Percentiles rank a stretch among this genome's conserved stretches.
Conservation (phyloP, 2,113 vertebrate genomes). For the Epinephelus fuscoguttatus region DNA sequence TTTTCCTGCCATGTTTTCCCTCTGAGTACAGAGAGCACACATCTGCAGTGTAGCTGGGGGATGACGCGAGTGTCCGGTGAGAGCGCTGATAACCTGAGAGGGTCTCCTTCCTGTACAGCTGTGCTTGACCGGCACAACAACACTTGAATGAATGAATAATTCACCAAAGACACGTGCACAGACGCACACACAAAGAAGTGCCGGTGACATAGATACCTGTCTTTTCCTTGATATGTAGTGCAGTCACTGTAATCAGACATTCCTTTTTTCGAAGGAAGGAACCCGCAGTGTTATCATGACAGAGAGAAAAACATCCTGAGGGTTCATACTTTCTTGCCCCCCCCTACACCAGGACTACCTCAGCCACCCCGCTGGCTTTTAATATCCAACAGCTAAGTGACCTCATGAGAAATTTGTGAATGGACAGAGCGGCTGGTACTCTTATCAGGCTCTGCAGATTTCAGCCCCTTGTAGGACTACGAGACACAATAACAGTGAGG, state of each 20-base stretch:
- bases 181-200: conserved; percentile 19
- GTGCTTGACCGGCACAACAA: conserved; percentile 72
- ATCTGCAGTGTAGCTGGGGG: conserved; percentile 56
- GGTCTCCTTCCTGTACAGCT: conserved; percentile 85
- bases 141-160: conserved; percentile 65
- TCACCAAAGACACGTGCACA: conserved; percentile 46
- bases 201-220: conserved; percentile 33
- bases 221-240: conserved; percentile 58
- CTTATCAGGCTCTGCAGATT: conserved; percentile 72
- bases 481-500: conserved; percentile 75
- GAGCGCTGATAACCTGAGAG: conserved; percentile 74
- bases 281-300: conserved; percentile 61
- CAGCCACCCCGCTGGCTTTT: conserved; percentile 50
- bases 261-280: conserved; percentile 67
- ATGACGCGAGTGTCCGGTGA: conserved; percentile 72
- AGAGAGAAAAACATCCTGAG: conserved; percentile 78
- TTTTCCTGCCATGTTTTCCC: conserved; percentile 36
- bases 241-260: conserved; percentile 25
- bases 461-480: conserved; percentile 25
- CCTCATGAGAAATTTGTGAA: conserved; percentile 79
- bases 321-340: conserved; percentile 16
- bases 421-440: conserved; percentile 51
- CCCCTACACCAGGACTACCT: neutral
- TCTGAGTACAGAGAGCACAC: conserved; percentile 38
- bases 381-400: conserved; percentile 74